Evolutionary conservation across 1,140 invertebrate genomes (phyloP).

Genomic region (Bombus impatiens): DNA sequence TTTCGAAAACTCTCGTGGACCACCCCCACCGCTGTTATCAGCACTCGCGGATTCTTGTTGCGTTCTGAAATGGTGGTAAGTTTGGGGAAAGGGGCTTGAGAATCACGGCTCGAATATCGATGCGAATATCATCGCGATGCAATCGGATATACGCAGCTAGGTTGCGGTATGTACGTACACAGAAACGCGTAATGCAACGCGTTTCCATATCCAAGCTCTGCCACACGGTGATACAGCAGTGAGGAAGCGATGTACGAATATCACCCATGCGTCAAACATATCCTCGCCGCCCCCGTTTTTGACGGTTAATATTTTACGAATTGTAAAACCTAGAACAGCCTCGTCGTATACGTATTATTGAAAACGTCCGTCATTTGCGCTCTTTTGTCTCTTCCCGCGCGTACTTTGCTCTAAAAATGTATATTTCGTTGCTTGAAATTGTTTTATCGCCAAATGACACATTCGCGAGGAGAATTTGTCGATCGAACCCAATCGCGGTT

Average conservation of each 20-base stretch:
- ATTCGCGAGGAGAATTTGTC: too few relatives aligned
- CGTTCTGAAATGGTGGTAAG: constrained; percentile 1
- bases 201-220: neutral
- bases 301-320: constrained; percentile 39
- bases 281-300: neutral
- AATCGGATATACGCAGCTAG: neutral
- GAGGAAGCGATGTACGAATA: constrained; percentile 18
- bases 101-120: constrained; percentile 29
- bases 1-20: neutral
- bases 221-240: neutral
- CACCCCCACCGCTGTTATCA: neutral
- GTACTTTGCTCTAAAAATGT: too few relatives aligned
- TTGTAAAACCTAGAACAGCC: neutral
- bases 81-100: neutral
- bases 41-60: constrained; percentile 2
- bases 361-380: too few relatives aligned
- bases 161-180: neutral
- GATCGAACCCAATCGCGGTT: too few relatives aligned
- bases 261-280: neutral
- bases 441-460: too few relatives aligned
- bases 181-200: constrained; percentile 15
- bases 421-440: too few relatives aligned
- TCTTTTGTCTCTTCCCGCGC: too few relatives aligned
- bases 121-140: constrained; percentile 10
- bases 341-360: too few relatives aligned